Base-by-base conservation (phyloP, 2,113 vertebrate species). In the Phoxinus phoxinus region DNA sequence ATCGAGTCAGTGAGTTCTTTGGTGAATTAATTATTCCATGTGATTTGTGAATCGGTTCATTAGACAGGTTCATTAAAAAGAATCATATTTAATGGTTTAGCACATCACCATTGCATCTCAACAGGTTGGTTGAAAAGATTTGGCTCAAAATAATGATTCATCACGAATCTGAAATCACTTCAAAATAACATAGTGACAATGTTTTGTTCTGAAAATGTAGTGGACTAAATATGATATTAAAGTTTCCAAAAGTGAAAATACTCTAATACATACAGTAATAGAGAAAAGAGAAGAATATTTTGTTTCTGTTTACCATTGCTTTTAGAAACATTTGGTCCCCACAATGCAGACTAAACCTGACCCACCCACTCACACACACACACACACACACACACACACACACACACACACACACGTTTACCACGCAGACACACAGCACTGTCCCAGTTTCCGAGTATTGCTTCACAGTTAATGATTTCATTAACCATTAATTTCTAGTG, bases 401-500 rank as follows among this genome's bases (percentile, higher is more conserved):
- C 23, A 6, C 1, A n/a, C 58, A 59, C 23, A 61, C 25, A 30
- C 65, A 37, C 17, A 3, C 3, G 3, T 53, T 41, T 32, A 80
- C 65, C 11, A 19, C 41, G 6, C 65, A 51, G 15, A 72, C 21
- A 56, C 76, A 75, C 63, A 48, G 6, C 19, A 71, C 74, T 51
- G 48, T 86, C 19, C 15, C 37, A 79, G 17, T n/a, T 25, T 58
- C 46, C 37, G n/a, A 78, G 21, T 35, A 8, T 77, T 81, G 69
- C 67, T 86, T 44, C 23, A 61, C 11, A 19, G 46, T 56, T 84
- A 86, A 86, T 71, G 84, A 84, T 76, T 76, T 48, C 82, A 84
- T 88, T 86, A 84, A 73, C 77, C 72, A 63, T 65, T 77, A 61
- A 81, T 67, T 84, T 77, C 72, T 59, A 10, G 63, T 88, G 84